Conservation (phyloP, 2,113 vertebrate genomes). For the Dolichotis patagonum region DNA sequence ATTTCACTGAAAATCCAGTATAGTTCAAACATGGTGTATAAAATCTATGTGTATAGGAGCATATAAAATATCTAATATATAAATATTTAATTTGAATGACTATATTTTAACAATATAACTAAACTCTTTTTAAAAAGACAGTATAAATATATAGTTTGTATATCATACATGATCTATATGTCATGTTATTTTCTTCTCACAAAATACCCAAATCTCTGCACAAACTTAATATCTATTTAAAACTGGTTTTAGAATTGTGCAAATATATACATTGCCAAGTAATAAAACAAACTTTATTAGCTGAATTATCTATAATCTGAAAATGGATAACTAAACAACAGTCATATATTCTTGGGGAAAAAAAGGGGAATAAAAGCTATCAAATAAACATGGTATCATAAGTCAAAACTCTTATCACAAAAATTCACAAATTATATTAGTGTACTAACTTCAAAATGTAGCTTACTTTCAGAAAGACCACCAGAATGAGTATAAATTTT, state of each 20-base stretch:
- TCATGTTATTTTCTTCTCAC: not conserved
- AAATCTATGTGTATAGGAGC: not conserved
- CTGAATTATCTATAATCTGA: not conserved
- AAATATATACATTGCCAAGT: constrained; percentile 1
- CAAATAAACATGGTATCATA: not conserved
- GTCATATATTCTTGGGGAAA: not conserved
- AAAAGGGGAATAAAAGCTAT: not conserved
- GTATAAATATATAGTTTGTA: not conserved
- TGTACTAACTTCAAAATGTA: not conserved
- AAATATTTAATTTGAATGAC: not conserved
- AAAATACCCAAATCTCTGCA: not conserved
- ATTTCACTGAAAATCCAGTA: constrained; percentile 28
- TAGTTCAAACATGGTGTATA: not conserved
- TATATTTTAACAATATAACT: constrained; percentile 31
- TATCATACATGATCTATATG: not conserved
- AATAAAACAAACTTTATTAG: not conserved
- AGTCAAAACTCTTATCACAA: constrained; percentile 15
- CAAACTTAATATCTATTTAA: constrained; percentile 6
- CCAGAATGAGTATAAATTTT: not conserved
- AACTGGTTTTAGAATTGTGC: constrained; percentile 22
- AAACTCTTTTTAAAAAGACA: not conserved
- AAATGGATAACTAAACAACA: not conserved
- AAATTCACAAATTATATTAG: not conserved
- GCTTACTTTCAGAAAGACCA: constrained; percentile 9
- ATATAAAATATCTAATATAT: constrained; percentile 2